Conservation (phyloP, 2,888 invertebrate genomes). For the Tetragonisca angustula region DNA sequence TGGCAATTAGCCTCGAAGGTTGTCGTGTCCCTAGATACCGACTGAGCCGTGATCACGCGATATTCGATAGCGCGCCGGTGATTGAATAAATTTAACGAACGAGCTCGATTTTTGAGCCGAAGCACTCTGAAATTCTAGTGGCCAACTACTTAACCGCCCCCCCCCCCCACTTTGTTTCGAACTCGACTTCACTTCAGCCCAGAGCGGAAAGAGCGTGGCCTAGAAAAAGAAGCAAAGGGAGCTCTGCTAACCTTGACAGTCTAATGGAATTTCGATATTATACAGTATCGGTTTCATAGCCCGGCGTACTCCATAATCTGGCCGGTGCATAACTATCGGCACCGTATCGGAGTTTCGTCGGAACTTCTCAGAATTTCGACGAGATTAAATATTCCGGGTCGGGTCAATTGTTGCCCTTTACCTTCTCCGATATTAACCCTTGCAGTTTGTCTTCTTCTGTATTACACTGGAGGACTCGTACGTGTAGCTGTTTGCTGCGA, state of each 20-base stretch:
- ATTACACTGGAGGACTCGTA: neutral
- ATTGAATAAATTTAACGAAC: conserved; percentile 8
- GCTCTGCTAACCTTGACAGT: conserved; percentile 3
- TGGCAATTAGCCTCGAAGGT: neutral
- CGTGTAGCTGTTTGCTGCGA: neutral
- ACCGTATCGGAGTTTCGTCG: neutral
- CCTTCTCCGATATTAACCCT: conserved; percentile 1
- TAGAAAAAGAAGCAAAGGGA: neutral
- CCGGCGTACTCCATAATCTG: neutral
- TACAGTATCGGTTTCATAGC: conserved; percentile 7
- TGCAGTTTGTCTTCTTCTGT: too few relatives aligned
- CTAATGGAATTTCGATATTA: conserved; percentile 26
- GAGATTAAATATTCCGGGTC: neutral
- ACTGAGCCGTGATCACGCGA: neutral
- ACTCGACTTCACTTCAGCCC: neutral
- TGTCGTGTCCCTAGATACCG: neutral
- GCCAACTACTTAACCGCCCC: neutral
- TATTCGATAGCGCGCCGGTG: neutral
- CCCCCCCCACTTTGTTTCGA: neutral
- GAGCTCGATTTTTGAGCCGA: neutral
- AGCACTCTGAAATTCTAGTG: conserved; percentile 11
- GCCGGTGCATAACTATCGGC: neutral
- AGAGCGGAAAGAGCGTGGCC: neutral
- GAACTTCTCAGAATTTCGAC: conserved; percentile 4
- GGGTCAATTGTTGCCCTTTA: conserved; percentile 9